Percentiles rank a stretch among this genome's conserved stretches.
Conservation (phyloP, 2,113 vertebrate genomes). For the Laticauda colubrina region DNA sequence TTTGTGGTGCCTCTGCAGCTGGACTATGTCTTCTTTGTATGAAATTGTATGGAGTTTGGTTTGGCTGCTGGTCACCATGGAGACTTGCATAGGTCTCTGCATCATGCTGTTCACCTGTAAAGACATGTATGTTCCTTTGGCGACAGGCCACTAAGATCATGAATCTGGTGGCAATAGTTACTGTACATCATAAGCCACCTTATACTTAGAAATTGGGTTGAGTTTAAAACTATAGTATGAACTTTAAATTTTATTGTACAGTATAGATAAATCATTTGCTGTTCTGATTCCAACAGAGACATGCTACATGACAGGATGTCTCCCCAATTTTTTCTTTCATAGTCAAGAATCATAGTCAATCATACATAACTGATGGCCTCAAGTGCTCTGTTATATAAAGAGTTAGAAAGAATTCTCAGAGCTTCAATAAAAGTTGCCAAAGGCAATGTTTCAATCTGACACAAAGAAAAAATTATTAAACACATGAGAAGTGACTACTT, state of each 20-base stretch:
- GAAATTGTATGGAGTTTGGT: constrained; percentile 43
- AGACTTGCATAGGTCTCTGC: constrained; percentile 59
- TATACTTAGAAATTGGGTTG: neutral
- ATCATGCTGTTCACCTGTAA: constrained; percentile 62
- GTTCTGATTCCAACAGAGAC: neutral
- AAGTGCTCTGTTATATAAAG: neutral
- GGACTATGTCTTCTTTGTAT: constrained; percentile 46
- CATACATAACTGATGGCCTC: neutral
- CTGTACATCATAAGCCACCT: neutral
- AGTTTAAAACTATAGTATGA: neutral
- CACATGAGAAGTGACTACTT: neutral
- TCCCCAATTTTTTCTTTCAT: neutral
- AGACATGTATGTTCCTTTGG: constrained; percentile 44
- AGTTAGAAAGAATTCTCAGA: neutral
- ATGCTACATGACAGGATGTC: neutral
- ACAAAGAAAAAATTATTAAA: neutral
- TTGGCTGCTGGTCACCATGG: constrained; percentile 56
- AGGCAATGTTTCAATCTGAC: neutral
- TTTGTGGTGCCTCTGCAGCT: constrained; percentile 49
- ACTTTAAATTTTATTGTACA: neutral
- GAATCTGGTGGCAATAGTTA: neutral
- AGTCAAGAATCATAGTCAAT: constrained; percentile 11
- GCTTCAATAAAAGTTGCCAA: neutral
- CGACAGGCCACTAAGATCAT: constrained; percentile 24
- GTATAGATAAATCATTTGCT: neutral